phyloP scores from a whole-genome alignment of 2,888 invertebrate genomes.

The Dicyrtoma fusca region DNA sequence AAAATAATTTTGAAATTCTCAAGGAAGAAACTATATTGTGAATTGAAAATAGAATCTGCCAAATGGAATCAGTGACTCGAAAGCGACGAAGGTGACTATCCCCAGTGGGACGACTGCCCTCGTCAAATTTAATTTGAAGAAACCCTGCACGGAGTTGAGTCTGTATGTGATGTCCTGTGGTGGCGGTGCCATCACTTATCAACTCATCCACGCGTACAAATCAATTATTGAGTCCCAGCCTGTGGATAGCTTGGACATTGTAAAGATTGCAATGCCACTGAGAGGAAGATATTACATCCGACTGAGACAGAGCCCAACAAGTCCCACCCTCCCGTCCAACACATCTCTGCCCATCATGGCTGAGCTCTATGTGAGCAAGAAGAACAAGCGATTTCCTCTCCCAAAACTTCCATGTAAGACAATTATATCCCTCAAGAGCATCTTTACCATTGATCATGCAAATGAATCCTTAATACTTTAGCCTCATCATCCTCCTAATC shows the following conservation, averaged over 20 bases:
- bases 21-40: background rate
- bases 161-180: constrained; percentile 66
- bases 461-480: too few species aligned
- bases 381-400: constrained; percentile 60
- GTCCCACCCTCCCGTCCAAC: background rate
- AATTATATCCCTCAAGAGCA: too few species aligned
- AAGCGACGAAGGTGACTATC: constrained; percentile 62
- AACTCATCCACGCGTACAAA: constrained; percentile 48
- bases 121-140: constrained; percentile 54
- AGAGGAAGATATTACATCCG: constrained; percentile 51
- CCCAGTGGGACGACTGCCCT: constrained; percentile 33
- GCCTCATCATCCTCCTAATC: too few species aligned
- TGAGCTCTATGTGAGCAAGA: constrained; percentile 55
- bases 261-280: constrained; percentile 48
- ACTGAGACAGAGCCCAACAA: constrained; percentile 30
- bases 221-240: constrained; percentile 40
- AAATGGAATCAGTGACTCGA: constrained; percentile 62
- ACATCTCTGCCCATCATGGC: constrained; percentile 46
- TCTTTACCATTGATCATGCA: too few species aligned
- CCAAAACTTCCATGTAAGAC: constrained; percentile 64
- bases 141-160: constrained; percentile 56
- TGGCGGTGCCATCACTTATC: constrained; percentile 57
- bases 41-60: constrained; percentile 56
- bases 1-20: too few species aligned
- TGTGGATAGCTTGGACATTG: constrained; percentile 49